These are phyloP conservation scores for Pristionchus japonicus DNA, from an alignment of 2,888 invertebrate genomes.

Conservation along the genomic window DNA sequence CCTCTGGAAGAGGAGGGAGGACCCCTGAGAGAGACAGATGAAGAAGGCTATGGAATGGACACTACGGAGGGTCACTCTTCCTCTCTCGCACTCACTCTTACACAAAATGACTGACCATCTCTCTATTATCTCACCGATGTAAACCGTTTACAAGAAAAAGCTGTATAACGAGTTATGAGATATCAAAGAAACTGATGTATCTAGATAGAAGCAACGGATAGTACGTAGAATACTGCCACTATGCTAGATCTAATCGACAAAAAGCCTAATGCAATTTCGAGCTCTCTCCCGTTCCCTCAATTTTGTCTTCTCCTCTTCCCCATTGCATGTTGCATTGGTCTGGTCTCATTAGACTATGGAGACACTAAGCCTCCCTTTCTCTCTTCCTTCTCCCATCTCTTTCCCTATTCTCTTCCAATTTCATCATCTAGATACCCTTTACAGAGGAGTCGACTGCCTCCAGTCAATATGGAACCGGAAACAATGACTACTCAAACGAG, in stretches of 20 bases:
- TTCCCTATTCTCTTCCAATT: slow-evolving; percentile 17
- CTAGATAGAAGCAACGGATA: not conserved
- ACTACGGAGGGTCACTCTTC: not conserved
- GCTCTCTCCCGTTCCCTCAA: not conserved
- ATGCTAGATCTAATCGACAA: not conserved
- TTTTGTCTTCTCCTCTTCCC: not conserved
- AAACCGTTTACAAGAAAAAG: not conserved
- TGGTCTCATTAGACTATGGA: slow-evolving; percentile 33
- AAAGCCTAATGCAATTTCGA: not conserved
- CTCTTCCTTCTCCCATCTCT: slow-evolving; percentile 4
- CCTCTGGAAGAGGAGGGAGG: not conserved
- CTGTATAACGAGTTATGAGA: not conserved
- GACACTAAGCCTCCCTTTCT: not conserved
- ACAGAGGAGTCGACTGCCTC: not conserved
- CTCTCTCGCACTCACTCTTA: not conserved
- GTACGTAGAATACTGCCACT: not conserved
- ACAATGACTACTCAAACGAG: not conserved
- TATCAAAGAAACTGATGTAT: not conserved
- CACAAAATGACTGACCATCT: slow-evolving; percentile 5
- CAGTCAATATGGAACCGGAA: not conserved
- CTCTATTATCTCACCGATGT: not conserved
- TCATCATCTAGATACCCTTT: slow-evolving; percentile 11
- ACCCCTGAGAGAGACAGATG: slow-evolving; percentile 1
- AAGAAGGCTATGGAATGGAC: slow-evolving; percentile 1
- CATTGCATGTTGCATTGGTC: not conserved